Evolutionary conservation across 2,113 vertebrate species (phyloP).

Genomic region (Alectura lathami): DNA sequence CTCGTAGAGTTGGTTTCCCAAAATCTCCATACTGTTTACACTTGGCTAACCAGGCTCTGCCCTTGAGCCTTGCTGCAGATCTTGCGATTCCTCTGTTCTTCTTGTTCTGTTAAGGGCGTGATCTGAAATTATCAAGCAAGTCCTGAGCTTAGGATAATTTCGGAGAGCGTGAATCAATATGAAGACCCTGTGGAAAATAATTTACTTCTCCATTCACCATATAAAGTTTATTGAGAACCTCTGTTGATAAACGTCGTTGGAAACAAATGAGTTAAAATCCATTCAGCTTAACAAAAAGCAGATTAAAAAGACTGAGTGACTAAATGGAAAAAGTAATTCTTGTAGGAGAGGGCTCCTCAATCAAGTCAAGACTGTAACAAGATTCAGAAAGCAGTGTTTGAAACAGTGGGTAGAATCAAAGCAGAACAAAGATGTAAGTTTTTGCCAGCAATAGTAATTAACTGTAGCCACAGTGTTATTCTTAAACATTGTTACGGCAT

Average conservation of each 20-base stretch:
- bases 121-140: neutral
- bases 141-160: neutral
- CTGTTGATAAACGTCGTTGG: neutral
- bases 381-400: neutral
- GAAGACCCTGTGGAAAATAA: neutral
- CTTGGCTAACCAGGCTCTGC: neutral
- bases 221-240: neutral
- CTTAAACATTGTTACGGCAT: neutral
- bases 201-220: neutral
- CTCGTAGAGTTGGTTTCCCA: neutral
- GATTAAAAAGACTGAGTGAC: constrained; percentile 30
- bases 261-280: constrained; percentile 28
- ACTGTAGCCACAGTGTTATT: neutral
- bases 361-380: neutral
- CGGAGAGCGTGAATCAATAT: neutral
- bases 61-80: neutral
- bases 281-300: constrained; percentile 33
- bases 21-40: neutral
- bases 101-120: neutral
- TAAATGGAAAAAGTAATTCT: neutral
- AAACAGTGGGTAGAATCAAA: neutral
- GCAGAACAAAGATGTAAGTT: neutral
- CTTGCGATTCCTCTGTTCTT: neutral
- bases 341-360: neutral
- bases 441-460: constrained; percentile 32